These are phyloP conservation scores for Euura saliciscinereae DNA, from an alignment of 1,140 invertebrate genomes.

Conservation along the genomic window DNA sequence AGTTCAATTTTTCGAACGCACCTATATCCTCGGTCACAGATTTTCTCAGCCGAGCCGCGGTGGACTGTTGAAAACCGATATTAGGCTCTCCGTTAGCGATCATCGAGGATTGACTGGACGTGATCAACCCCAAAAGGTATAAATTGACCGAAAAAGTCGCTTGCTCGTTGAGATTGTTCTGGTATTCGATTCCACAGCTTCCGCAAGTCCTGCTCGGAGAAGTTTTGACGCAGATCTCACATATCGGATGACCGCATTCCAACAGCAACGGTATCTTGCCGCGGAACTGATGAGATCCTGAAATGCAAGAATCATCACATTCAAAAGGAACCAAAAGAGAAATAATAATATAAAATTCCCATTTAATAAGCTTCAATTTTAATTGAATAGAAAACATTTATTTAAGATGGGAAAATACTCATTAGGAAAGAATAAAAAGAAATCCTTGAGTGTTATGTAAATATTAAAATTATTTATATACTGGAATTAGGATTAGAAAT, in stretches of 20 bases:
- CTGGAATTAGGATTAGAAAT: no score
- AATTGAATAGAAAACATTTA: no score
- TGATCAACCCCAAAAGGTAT: slow-evolving; percentile 38
- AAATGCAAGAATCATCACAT: slow-evolving; percentile 13
- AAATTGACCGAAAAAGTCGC: slow-evolving; percentile 34
- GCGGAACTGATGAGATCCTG: slow-evolving; percentile 28
- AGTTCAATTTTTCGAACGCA: slow-evolving; percentile 7
- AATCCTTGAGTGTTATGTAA: no score
- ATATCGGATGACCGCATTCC: slow-evolving; percentile 54
- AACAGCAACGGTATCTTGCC: slow-evolving; percentile 45
- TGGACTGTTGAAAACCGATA: slow-evolving; percentile 32
- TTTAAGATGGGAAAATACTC: no score
- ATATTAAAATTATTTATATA: no score
- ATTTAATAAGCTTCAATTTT: no score
- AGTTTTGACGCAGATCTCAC: slow-evolving; percentile 39
- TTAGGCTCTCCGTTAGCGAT: slow-evolving; percentile 29
- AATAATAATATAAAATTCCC: no score
- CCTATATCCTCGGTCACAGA: slow-evolving; percentile 17
- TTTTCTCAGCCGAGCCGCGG: slow-evolving; percentile 20
- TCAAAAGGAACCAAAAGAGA: no score
- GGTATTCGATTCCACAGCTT: background rate
- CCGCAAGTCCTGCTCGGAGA: slow-evolving; percentile 20
- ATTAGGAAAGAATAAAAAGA: no score
- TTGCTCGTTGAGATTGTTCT: slow-evolving; percentile 15
- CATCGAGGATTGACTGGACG: slow-evolving; percentile 10